These are phyloP conservation scores for Caenorhabditis imperialis DNA, from an alignment of 2,888 invertebrate species.

Conservation along the genomic window DNA sequence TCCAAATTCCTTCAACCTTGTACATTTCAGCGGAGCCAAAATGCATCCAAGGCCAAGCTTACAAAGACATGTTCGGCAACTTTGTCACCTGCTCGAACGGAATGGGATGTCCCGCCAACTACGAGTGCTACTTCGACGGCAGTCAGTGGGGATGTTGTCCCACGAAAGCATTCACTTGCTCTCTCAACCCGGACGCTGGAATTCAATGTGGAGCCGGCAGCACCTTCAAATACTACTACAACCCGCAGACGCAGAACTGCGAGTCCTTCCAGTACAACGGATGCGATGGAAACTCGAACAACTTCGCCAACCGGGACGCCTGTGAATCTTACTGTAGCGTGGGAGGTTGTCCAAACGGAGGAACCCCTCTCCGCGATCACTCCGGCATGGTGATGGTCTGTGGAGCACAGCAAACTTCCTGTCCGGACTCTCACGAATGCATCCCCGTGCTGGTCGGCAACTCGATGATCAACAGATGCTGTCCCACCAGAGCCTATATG, in stretches of 20 bases:
- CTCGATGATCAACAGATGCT: constrained; percentile 64
- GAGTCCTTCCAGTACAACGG: constrained; percentile 65
- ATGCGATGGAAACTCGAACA: constrained; percentile 69
- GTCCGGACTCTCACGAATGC: constrained; percentile 70
- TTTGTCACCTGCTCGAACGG: constrained; percentile 66
- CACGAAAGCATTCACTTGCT: constrained; percentile 67
- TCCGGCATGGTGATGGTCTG: constrained; percentile 66
- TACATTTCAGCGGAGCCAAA: constrained; percentile 64
- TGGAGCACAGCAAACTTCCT: constrained; percentile 35
- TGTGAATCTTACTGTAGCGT: constrained; percentile 72
- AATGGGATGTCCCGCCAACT: constrained; percentile 70
- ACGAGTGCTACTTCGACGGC: constrained; percentile 73
- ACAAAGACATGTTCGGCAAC: constrained; percentile 67
- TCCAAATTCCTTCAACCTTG: no score
- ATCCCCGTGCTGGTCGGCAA: constrained; percentile 61
- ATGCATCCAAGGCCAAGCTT: constrained; percentile 70
- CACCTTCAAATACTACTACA: constrained; percentile 70
- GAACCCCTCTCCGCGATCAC: constrained; percentile 62
- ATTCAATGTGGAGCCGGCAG: constrained; percentile 69
- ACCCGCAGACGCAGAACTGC: constrained; percentile 64
- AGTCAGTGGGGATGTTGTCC: constrained; percentile 70
- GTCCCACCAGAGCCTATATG: constrained; percentile 69
- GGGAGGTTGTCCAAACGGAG: constrained; percentile 72
- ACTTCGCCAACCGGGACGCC: constrained; percentile 64
- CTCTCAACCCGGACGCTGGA: constrained; percentile 65